These are phyloP conservation scores for Hypsopygia costalis DNA, from an alignment of 2,888 invertebrate genomes.

Conservation along the genomic window DNA sequence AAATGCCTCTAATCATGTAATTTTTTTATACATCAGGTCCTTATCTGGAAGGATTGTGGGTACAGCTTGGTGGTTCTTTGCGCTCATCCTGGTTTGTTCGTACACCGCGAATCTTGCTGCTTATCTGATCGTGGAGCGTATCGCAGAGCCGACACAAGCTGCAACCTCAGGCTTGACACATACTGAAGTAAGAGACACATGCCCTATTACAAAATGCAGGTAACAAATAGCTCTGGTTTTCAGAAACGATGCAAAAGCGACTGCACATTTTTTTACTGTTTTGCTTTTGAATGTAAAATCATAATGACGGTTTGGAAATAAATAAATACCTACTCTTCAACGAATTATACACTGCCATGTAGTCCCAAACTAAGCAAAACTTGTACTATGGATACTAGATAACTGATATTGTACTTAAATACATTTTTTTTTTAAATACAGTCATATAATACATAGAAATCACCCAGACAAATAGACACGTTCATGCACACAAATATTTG, in stretches of 20 bases:
- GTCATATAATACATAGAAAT: too few species aligned
- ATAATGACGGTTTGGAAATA: too few species aligned
- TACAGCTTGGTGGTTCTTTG: slow-evolving; percentile 99
- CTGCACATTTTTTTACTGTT: slow-evolving; percentile 19
- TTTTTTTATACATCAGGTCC: slow-evolving; percentile 77
- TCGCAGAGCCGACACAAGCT: slow-evolving; percentile 88
- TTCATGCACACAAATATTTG: too few species aligned
- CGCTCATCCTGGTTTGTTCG: slow-evolving; percentile 97
- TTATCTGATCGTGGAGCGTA: slow-evolving; percentile 97
- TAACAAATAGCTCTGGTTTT: slow-evolving; percentile 39
- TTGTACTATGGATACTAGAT: too few species aligned
- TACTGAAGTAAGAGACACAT: slow-evolving; percentile 87
- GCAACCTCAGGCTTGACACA: slow-evolving; percentile 96
- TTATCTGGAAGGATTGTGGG: slow-evolving; percentile 97
- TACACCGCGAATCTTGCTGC: slow-evolving; percentile 99
- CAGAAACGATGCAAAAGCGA: slow-evolving; percentile 43
- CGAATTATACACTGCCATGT: too few species aligned
- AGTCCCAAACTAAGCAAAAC: too few species aligned
- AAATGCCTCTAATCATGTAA: too few species aligned
- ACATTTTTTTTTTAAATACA: too few species aligned
- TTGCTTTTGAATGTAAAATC: too few species aligned
- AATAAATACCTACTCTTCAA: too few species aligned
- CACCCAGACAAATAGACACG: too few species aligned
- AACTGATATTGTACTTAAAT: too few species aligned
- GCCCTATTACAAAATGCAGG: slow-evolving; percentile 49